These are phyloP conservation scores for Arrhopalites spinosus DNA, from an alignment of 2,888 invertebrate genomes.

Conservation along the genomic window DNA sequence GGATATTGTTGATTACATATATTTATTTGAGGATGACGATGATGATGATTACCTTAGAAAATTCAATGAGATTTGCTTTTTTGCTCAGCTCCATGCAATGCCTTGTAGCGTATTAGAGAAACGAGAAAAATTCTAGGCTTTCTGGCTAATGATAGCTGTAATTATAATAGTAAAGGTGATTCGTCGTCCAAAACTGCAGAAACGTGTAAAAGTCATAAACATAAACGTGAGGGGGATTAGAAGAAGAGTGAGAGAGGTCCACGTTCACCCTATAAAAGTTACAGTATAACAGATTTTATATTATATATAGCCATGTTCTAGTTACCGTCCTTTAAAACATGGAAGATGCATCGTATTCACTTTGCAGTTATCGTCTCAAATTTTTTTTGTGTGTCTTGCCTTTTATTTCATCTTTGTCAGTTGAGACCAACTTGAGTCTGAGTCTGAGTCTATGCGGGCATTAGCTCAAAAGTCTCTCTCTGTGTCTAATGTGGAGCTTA, in stretches of 20 bases:
- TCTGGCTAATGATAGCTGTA: conserved; percentile 4
- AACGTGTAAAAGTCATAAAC: conserved; percentile 18
- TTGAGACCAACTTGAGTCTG: background rate
- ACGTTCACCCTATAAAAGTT: too few relatives aligned
- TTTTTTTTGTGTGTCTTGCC: background rate
- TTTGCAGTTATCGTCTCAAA: conserved; percentile 10
- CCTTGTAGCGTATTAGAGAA: background rate
- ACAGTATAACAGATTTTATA: too few relatives aligned
- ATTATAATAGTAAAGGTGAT: background rate
- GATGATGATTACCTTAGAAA: background rate
- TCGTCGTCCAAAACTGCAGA: conserved; percentile 7
- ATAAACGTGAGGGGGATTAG: conserved; percentile 7
- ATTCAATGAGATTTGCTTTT: conserved; percentile 1
- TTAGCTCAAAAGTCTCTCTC: background rate
- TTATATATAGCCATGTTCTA: too few relatives aligned
- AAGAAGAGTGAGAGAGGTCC: background rate
- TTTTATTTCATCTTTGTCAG: conserved; percentile 14
- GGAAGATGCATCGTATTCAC: background rate
- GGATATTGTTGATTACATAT: conserved; percentile 7
- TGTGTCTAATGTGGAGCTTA: background rate
- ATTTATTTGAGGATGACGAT: conserved; percentile 1
- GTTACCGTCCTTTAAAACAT: too few relatives aligned
- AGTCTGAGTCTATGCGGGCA: background rate
- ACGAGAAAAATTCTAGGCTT: background rate
- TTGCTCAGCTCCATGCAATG: background rate